Percentiles rank a stretch among this genome's conserved stretches.
Evolutionary conservation across 2,797 vertebrate species (phyloP).

Genomic region (Lycodopsis pacificus): DNA sequence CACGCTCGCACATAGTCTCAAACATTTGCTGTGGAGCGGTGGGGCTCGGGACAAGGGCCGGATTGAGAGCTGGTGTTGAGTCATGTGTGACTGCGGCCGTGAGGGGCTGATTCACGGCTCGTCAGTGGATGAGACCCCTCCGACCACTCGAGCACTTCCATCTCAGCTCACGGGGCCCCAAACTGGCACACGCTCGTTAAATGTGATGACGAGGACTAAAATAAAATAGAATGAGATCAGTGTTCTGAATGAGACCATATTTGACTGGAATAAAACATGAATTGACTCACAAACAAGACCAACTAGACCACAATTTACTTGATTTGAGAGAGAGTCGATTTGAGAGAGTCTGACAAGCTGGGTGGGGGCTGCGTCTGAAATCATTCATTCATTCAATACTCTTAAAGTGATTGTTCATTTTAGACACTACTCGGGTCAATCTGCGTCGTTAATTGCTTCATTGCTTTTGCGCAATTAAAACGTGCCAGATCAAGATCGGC

Average conservation of each 20-base stretch:
- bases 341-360: background rate
- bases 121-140: conserved; percentile 45
- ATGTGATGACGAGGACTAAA: background rate
- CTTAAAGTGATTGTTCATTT: background rate
- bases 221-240: background rate
- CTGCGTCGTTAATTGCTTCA: no score
- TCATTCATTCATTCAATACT: background rate
- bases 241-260: background rate
- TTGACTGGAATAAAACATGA: background rate
- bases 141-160: conserved; percentile 46
- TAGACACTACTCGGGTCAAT: no score
- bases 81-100: conserved; percentile 62
- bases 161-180: conserved; percentile 15
- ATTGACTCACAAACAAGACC: background rate
- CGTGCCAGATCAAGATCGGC: no score
- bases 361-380: background rate
- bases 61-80: conserved; percentile 65
- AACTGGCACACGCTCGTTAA: conserved; percentile 25
- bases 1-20: conserved; percentile 45
- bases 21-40: conserved; percentile 42
- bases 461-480: no score
- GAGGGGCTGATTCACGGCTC: conserved; percentile 58
- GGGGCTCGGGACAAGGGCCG: conserved; percentile 50
- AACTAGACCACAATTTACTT: background rate
- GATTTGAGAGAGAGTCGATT: background rate